Evolutionary conservation across 2,797 vertebrate species (phyloP).

Genomic region (Gephyroberyx darwinii): DNA sequence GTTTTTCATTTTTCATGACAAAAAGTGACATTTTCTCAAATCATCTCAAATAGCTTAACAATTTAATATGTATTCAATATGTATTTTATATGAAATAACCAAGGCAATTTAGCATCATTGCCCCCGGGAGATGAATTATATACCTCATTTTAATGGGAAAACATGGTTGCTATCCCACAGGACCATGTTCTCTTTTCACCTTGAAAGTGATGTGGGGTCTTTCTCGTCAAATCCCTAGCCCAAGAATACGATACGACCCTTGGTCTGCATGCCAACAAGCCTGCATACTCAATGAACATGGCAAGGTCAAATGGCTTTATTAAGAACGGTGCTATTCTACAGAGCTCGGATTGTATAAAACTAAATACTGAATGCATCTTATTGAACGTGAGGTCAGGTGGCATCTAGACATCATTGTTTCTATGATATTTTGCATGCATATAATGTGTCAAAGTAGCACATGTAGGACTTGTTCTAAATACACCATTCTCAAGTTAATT

Average conservation of each 20-base stretch:
- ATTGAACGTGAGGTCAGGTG: not conserved
- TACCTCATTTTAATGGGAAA: constrained; percentile 45
- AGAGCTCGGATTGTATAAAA: not conserved
- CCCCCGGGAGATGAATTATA: constrained; percentile 37
- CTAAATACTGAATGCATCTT: not conserved
- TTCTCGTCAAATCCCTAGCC: constrained; percentile 41
- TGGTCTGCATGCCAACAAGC: constrained; percentile 17
- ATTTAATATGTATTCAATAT: constrained; percentile 1
- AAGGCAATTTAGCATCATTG: constrained; percentile 10
- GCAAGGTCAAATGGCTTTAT: constrained; percentile 50
- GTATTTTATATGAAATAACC: constrained; percentile 9
- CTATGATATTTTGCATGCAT: not conserved
- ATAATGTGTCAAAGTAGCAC: not conserved
- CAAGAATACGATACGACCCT: constrained; percentile 16
- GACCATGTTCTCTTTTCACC: constrained; percentile 45
- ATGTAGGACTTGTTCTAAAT: not conserved
- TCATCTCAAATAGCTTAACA: constrained; percentile 19
- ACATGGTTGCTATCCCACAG: not conserved
- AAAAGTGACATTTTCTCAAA: constrained; percentile 40
- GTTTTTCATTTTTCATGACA: constrained; percentile 21
- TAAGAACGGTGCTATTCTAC: constrained; percentile 14
- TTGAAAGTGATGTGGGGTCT: constrained; percentile 44
- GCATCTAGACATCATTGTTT: not conserved
- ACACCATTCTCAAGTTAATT: constrained; percentile 5
- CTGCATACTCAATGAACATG: constrained; percentile 23